A percentile compares a stretch with the other conserved stretches of the same genome.
Evolutionary conservation across 1,140 invertebrate genomes (phyloP).

Genomic region (Cyclargus thomasi): DNA sequence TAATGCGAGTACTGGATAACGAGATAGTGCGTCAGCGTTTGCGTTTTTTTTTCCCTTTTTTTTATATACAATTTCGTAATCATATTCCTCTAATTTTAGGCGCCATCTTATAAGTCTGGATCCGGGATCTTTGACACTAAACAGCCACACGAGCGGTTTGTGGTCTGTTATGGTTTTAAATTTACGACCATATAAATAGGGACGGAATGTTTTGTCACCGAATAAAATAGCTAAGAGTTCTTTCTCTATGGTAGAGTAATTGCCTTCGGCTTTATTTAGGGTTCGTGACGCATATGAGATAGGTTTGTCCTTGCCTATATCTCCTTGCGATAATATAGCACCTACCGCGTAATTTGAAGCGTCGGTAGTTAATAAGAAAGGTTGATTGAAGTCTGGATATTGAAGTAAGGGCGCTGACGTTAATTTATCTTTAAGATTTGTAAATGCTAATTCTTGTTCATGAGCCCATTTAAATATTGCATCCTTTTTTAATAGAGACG

Average conservation of each 20-base stretch:
- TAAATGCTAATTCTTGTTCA: slow-evolving; percentile 14
- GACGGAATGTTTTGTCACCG: slow-evolving; percentile 17
- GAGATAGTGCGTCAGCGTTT: slow-evolving; percentile 20
- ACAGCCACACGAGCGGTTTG: slow-evolving; percentile 16
- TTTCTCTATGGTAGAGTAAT: slow-evolving; percentile 19
- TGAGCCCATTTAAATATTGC: slow-evolving; percentile 7
- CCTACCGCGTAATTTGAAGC: slow-evolving; percentile 17
- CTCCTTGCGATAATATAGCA: slow-evolving; percentile 18
- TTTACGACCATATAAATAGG: slow-evolving; percentile 16
- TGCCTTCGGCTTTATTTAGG: slow-evolving; percentile 14
- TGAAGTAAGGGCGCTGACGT: slow-evolving; percentile 15
- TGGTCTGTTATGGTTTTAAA: slow-evolving; percentile 21
- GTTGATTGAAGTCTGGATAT: slow-evolving; percentile 15
- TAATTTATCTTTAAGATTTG: slow-evolving; percentile 9
- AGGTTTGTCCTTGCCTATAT: slow-evolving; percentile 16
- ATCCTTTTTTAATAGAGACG: slow-evolving; percentile 12
- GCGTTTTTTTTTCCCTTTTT: slow-evolving; percentile 17
- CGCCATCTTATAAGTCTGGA: slow-evolving; percentile 18
- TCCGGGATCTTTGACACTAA: slow-evolving; percentile 20
- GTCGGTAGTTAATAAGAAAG: slow-evolving; percentile 15
- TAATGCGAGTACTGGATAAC: slow-evolving; percentile 16
- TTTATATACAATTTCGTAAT: slow-evolving; percentile 20
- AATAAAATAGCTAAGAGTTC: slow-evolving; percentile 17
- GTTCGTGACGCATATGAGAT: slow-evolving; percentile 16
- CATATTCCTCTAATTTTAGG: slow-evolving; percentile 18